phyloP scores from a whole-genome alignment of 2,888 invertebrate genomes.

The Idaea aversata region DNA sequence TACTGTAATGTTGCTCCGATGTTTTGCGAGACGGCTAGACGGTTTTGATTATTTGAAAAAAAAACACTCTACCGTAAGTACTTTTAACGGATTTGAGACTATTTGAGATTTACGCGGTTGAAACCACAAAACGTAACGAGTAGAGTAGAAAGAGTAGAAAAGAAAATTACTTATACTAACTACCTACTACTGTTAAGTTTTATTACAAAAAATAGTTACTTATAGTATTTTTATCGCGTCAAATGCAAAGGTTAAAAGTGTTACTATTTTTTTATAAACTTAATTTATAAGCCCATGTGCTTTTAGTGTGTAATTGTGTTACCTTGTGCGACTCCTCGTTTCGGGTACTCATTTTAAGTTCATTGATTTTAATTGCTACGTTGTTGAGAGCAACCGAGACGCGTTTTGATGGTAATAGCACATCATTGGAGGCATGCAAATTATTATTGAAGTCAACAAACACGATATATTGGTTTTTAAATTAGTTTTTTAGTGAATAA shows the following conservation, averaged over 20 bases:
- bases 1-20: no score
- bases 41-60: no score
- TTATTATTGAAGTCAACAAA: background rate
- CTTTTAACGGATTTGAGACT: no score
- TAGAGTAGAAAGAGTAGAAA: no score
- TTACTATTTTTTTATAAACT: background rate
- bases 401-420: background rate
- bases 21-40: no score
- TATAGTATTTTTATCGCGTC: background rate
- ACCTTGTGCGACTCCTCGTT: background rate
- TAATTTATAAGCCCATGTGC: background rate
- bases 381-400: background rate
- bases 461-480: background rate
- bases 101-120: no score
- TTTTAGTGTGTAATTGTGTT: background rate
- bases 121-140: no score
- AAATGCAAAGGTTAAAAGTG: background rate
- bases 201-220: background rate
- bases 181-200: background rate
- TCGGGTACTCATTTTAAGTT: background rate
- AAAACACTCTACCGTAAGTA: no score
- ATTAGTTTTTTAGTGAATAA: background rate
- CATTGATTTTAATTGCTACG: background rate
- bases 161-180: no score
- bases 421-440: background rate